phyloP scores from a whole-genome alignment of 2,797 vertebrate genomes.

The Poeciliopsis turneri region DNA sequence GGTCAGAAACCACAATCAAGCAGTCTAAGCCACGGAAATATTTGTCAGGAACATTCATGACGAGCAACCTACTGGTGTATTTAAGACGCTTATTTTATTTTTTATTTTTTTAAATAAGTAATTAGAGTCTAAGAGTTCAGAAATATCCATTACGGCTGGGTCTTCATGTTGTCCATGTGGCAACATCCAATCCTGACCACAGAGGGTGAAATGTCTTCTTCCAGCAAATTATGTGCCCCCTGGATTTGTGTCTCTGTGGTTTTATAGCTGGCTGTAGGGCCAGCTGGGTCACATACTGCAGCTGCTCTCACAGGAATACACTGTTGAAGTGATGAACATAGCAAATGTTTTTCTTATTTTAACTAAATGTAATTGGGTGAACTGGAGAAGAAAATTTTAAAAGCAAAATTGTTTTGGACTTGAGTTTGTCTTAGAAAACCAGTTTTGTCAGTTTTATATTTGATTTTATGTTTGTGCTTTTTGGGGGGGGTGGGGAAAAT shows the following conservation, averaged over 20 bases:
- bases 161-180: constrained; percentile 4
- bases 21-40: neutral
- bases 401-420: neutral
- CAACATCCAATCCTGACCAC: constrained; percentile 4
- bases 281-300: constrained; percentile 49
- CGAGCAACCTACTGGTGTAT: neutral
- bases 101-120: constrained; percentile 14
- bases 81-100: neutral
- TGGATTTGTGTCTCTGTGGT: constrained; percentile 58
- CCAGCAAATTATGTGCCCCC: constrained; percentile 45
- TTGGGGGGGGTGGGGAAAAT: neutral
- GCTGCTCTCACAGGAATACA: constrained; percentile 36
- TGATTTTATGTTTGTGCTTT: constrained; percentile 1
- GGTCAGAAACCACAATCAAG: neutral
- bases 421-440: neutral
- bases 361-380: constrained; percentile 6
- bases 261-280: constrained; percentile 47
- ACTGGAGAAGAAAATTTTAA: constrained; percentile 8
- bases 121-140: constrained; percentile 12
- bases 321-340: constrained; percentile 28
- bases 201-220: constrained; percentile 41
- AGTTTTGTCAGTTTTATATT: constrained; percentile 10
- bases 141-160: neutral
- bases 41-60: neutral
- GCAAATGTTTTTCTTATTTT: constrained; percentile 26